Percentiles rank a stretch among this genome's conserved stretches.
phyloP scores from a whole-genome alignment of 1,140 invertebrate genomes.

The Drosophila cardini region DNA sequence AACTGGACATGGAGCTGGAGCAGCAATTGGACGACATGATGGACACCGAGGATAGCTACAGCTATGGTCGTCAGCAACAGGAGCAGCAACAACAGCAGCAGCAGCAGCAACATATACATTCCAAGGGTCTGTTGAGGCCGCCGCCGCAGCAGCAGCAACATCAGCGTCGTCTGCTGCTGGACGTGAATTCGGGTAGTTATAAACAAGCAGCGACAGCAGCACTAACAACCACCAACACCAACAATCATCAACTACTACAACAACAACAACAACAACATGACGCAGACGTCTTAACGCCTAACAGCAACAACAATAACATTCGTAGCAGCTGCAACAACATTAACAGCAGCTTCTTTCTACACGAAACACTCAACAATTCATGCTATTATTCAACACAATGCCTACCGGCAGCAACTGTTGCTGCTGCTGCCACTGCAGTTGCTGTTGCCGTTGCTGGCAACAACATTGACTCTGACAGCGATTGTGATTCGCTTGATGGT shows the following conservation, averaged over 20 bases:
- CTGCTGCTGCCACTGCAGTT: constrained; percentile 18
- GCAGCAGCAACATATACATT: constrained; percentile 69
- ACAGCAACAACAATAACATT: constrained; percentile 41
- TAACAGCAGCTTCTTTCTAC: constrained; percentile 53
- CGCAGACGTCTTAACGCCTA: constrained; percentile 18
- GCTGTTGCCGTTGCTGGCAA: constrained; percentile 26
- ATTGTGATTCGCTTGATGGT: constrained; percentile 63
- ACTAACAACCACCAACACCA: constrained; percentile 28
- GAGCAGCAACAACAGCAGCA: constrained; percentile 50
- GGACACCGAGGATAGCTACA: constrained; percentile 77
- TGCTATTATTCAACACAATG: constrained; percentile 72
- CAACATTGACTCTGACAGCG: constrained; percentile 43
- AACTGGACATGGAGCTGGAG: constrained; percentile 46
- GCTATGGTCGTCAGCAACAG: constrained; percentile 54
- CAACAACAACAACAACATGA: constrained; percentile 19
- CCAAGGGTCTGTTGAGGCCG: constrained; percentile 69
- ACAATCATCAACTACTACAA: constrained; percentile 32
- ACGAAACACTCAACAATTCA: constrained; percentile 59
- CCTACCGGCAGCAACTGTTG: constrained; percentile 42
- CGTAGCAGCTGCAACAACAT: constrained; percentile 35
- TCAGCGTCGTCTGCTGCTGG: constrained; percentile 70
- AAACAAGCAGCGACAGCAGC: constrained; percentile 45
- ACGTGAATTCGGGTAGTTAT: constrained; percentile 82
- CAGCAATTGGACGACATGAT: constrained; percentile 64
- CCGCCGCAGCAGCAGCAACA: constrained; percentile 63